Conservation (phyloP, 2,113 vertebrate genomes). For the Cyprinodon tularosa region DNA sequence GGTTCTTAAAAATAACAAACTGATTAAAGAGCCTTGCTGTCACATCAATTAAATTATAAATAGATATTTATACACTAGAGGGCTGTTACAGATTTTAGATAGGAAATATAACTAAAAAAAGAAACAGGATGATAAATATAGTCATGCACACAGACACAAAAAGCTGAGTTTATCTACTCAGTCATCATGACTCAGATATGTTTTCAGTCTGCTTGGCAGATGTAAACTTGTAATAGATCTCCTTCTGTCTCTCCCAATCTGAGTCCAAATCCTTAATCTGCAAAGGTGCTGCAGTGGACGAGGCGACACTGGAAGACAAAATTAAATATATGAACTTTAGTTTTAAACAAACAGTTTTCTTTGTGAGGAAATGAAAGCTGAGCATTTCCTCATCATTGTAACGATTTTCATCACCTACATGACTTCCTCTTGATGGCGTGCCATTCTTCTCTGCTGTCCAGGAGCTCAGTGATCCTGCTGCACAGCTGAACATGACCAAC, state of each 20-base stretch:
- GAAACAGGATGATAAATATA: slow-evolving; percentile 47
- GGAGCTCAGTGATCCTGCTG: slow-evolving; percentile 85
- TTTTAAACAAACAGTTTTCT: neutral
- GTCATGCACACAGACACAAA: slow-evolving; percentile 27
- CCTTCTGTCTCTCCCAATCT: slow-evolving; percentile 84
- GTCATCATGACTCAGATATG: slow-evolving; percentile 77
- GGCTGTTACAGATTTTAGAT: slow-evolving; percentile 36
- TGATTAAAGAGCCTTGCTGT: slow-evolving; percentile 43
- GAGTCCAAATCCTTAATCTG: slow-evolving; percentile 84
- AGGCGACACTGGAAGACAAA: slow-evolving; percentile 81
- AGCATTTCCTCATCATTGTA: slow-evolving; percentile 12
- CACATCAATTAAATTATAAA: slow-evolving; percentile 57
- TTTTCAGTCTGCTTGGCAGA: slow-evolving; percentile 86
- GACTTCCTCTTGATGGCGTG: slow-evolving; percentile 86
- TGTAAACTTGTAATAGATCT: slow-evolving; percentile 84
- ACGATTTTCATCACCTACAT: slow-evolving; percentile 75
- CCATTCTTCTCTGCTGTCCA: slow-evolving; percentile 91
- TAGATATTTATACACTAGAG: slow-evolving; percentile 52
- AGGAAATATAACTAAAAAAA: slow-evolving; percentile 42
- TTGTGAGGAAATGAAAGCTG: slow-evolving; percentile 20
- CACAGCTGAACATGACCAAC: slow-evolving; percentile 91
- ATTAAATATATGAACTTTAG: slow-evolving; percentile 32
- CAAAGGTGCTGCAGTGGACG: slow-evolving; percentile 90
- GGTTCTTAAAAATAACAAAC: slow-evolving; percentile 26
- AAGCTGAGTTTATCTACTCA: slow-evolving; percentile 38